Conservation (phyloP, 2,797 vertebrate genomes). For the Ceryle rudis region DNA sequence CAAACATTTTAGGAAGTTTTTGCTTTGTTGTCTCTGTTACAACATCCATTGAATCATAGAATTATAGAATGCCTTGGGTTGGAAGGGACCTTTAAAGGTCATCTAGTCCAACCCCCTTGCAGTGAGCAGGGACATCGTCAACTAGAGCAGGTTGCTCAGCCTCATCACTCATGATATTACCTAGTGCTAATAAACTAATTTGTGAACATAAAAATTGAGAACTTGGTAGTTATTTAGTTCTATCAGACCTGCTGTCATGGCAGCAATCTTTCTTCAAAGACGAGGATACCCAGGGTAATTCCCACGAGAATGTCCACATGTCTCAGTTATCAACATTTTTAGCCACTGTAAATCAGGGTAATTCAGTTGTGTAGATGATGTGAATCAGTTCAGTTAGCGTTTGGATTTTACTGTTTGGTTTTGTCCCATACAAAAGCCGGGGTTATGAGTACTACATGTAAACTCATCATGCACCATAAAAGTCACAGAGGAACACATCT, state of each 20-base stretch:
- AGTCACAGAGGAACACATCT: not conserved
- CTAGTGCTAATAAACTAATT: not conserved
- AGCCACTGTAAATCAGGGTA: not conserved
- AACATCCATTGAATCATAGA: not conserved
- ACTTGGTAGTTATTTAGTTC: not conserved
- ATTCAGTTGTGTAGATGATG: not conserved
- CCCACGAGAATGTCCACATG: not conserved
- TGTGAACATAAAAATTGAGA: not conserved
- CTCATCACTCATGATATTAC: not conserved
- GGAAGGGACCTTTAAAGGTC: no score
- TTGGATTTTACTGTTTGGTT: not conserved
- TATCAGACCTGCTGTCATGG: not conserved
- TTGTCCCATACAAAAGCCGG: not conserved
- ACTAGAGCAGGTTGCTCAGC: no score
- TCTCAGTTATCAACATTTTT: not conserved
- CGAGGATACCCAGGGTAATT: not conserved
- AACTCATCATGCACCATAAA: fast-evolving
- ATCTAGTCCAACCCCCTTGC: no score
- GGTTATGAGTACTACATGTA: not conserved
- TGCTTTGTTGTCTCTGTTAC: not conserved
- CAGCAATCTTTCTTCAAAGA: not conserved
- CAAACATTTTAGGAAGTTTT: not conserved
- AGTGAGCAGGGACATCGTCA: no score
- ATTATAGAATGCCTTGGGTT: no score
- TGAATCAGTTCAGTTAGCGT: not conserved